Evolutionary conservation across 1,140 invertebrate genomes (phyloP).

Genomic region (Callitettix versicolor): DNA sequence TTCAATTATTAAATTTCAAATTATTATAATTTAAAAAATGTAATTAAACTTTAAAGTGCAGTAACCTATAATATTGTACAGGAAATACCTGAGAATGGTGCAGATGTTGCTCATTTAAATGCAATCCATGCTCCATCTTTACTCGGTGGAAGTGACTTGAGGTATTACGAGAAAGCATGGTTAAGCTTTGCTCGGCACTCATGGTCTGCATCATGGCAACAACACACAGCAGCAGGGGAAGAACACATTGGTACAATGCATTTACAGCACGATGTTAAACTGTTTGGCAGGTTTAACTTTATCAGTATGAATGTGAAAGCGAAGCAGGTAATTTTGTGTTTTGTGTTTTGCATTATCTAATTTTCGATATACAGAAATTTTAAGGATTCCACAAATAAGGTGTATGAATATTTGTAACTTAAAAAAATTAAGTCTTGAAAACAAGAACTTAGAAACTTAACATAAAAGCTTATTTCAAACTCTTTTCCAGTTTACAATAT

Average conservation of each 20-base stretch:
- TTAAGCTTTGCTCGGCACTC: slow-evolving; percentile 26
- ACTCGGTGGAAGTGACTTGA: slow-evolving; percentile 41
- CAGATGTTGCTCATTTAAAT: slow-evolving; percentile 69
- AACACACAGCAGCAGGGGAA: slow-evolving; percentile 18
- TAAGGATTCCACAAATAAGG: too few species aligned
- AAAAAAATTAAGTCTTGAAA: too few species aligned
- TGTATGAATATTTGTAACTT: too few species aligned
- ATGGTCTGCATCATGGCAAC: slow-evolving; percentile 30
- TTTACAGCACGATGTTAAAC: slow-evolving; percentile 42
- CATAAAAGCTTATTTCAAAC: too few species aligned
- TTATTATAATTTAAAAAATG: too few species aligned
- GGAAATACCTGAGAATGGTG: slow-evolving; percentile 88
- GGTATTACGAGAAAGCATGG: slow-evolving; percentile 12
- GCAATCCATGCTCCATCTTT: slow-evolving; percentile 57
- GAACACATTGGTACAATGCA: slow-evolving; percentile 47
- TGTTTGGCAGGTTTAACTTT: slow-evolving; percentile 42
- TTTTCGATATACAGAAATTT: too few species aligned
- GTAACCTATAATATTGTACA: slow-evolving; percentile 38
- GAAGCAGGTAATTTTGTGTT: slow-evolving; percentile 37
- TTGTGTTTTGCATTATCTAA: not conserved
- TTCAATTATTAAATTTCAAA: too few species aligned
- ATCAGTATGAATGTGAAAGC: slow-evolving; percentile 44
- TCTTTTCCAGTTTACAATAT: too few species aligned
- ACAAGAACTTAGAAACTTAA: too few species aligned
- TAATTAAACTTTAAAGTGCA: too few species aligned